Evolutionary conservation across 2,888 invertebrate genomes (phyloP).

Genomic region (Patella depressa): DNA sequence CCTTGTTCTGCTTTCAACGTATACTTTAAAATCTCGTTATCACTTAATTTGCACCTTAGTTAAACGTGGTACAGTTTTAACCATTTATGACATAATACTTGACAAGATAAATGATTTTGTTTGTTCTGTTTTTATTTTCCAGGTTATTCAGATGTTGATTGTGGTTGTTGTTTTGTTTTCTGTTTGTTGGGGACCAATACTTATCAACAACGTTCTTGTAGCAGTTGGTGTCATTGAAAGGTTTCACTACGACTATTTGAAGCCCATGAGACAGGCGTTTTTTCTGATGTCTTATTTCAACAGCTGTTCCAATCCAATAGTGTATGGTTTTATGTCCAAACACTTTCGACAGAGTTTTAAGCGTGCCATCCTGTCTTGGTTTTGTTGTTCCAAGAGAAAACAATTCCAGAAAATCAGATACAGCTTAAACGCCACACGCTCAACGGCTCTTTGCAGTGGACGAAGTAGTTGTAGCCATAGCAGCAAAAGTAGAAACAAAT

Average conservation of each 20-base stretch:
- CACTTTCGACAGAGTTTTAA: conserved; percentile 76
- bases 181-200: conserved; percentile 80
- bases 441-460: neutral
- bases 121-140: conserved; percentile 43
- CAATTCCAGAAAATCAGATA: neutral
- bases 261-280: conserved; percentile 78
- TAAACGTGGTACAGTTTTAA: no score
- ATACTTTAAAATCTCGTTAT: no score
- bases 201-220: conserved; percentile 79
- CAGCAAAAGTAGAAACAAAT: no score
- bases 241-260: conserved; percentile 74
- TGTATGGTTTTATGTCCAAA: conserved; percentile 83
- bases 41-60: no score
- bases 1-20: no score
- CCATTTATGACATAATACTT: no score
- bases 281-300: conserved; percentile 81
- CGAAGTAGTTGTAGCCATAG: no score
- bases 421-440: neutral
- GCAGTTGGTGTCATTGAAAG: conserved; percentile 75
- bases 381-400: conserved; percentile 11
- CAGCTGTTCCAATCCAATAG: conserved; percentile 82
- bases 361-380: conserved; percentile 54
- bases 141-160: conserved; percentile 82
- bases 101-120: neutral
- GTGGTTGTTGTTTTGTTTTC: conserved; percentile 81